Base-by-base conservation (phyloP, 2,113 vertebrate species). In the Podilymbus podiceps region DNA sequence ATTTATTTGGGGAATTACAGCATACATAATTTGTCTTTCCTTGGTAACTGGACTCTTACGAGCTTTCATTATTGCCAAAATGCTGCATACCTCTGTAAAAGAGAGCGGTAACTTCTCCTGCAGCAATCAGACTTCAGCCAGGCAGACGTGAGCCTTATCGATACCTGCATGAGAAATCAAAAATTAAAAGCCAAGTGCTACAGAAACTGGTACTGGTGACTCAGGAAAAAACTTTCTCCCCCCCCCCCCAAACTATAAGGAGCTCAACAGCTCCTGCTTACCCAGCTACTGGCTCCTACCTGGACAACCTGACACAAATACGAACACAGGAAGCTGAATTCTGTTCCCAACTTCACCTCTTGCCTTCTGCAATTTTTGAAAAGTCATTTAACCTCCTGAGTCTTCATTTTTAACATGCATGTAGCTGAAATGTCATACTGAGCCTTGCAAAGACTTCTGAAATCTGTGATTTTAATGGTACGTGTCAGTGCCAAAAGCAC, bases 1-100 rank as follows among this genome's bases (percentile, higher is more conserved):
- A 58, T 89, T 96, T 95, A 68, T 93, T 47, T 75, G 73, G 80
- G 50, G 66, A 95, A 85, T 47, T 97, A 58, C 1, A 30, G 46
- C 58, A 55, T 47, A 89, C 7, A 1, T 73, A 69, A 38, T 92
- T 58, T 49, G 38, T 27, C 31, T 85, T 92, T 50, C 38, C 49
- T 15, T 19, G 24, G 69, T 69, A 78, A 72, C 85, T 87, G 85
- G 62, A 49, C 49, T 92, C 69, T 88, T 38, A 91, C 1, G 24
- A 94, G 58, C 40, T 82, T 93, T 64, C 46, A 40, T 89, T 50
- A 60, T 25, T 75, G 86, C 25, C 84, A 88, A 79, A 89, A 87
- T 79, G 38, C 62, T 76, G 25, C 31, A 60, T 69, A 52, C 42
- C 42, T 85, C 77, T 0, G 1, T 58, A 40, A 87, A 81, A 87